Conservation (phyloP, 2,888 invertebrate genomes). For the Parasteatoda lunata region DNA sequence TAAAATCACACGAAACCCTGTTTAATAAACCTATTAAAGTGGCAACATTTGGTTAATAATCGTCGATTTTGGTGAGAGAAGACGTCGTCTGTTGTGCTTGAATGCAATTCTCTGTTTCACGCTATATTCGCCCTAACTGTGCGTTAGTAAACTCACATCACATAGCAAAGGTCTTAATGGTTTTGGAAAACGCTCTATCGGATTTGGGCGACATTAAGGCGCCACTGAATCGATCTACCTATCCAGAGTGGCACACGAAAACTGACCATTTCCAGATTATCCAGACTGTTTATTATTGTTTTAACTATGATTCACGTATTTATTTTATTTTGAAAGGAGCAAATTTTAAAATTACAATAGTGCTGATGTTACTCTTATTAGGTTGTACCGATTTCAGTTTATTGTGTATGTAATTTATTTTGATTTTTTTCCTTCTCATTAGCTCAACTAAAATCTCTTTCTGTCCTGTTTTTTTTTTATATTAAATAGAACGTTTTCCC, state of each 20-base stretch:
- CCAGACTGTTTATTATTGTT: neutral
- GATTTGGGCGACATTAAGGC: conserved; percentile 13
- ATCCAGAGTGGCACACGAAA: neutral
- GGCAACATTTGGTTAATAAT: no score
- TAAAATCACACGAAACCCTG: no score
- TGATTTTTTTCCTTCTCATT: no score
- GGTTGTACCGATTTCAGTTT: conserved; percentile 1
- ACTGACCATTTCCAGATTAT: neutral
- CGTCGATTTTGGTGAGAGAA: no score
- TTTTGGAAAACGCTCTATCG: neutral
- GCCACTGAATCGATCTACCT: conserved; percentile 32
- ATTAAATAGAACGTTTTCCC: no score
- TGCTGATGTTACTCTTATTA: neutral
- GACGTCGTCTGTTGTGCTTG: no score
- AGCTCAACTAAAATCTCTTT: no score
- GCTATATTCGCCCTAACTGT: no score
- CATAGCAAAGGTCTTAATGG: neutral
- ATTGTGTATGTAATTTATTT: neutral
- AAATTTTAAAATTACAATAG: neutral
- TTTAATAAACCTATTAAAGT: no score
- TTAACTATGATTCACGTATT: neutral
- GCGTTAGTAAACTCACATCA: no score
- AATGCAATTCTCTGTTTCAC: no score
- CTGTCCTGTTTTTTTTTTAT: no score
- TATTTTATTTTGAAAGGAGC: neutral